Percentiles rank a stretch among this genome's conserved stretches.
phyloP scores from a whole-genome alignment of 2,113 vertebrate species.

The Ictidomys tridecemlineatus region DNA sequence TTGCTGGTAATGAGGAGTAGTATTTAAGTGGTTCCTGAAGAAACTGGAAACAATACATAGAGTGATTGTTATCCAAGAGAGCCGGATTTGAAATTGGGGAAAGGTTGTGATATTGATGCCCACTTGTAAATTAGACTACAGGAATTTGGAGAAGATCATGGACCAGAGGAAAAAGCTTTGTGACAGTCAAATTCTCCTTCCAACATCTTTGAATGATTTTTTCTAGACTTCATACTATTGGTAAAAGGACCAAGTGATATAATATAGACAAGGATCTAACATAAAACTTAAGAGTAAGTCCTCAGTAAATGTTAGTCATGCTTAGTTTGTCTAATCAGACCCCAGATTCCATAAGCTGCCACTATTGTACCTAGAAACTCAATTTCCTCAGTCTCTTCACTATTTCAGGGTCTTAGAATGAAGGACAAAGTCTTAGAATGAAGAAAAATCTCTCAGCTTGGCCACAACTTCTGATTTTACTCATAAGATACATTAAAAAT shows the following conservation, averaged over 20 bases:
- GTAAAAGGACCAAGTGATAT: neutral
- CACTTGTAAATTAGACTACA: neutral
- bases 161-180: neutral
- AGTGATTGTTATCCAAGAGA: neutral
- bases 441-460: neutral
- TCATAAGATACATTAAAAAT: neutral
- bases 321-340: neutral
- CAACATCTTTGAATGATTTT: constrained; percentile 1
- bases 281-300: neutral
- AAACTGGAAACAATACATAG: neutral
- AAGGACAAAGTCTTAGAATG: neutral
- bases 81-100: neutral
- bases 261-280: neutral
- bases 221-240: neutral
- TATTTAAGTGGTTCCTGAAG: neutral
- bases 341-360: rapidly evolving
- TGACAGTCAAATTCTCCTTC: neutral
- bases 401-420: neutral
- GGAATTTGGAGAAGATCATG: neutral
- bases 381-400: neutral
- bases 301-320: neutral
- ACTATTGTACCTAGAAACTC: neutral
- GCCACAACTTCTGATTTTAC: neutral
- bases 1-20: neutral
- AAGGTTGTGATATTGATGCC: neutral